Evolutionary conservation across 2,113 vertebrate genomes (phyloP), one percentile per base, ranked within the genome.

Genomic region (Clarias batrachus): DNA sequence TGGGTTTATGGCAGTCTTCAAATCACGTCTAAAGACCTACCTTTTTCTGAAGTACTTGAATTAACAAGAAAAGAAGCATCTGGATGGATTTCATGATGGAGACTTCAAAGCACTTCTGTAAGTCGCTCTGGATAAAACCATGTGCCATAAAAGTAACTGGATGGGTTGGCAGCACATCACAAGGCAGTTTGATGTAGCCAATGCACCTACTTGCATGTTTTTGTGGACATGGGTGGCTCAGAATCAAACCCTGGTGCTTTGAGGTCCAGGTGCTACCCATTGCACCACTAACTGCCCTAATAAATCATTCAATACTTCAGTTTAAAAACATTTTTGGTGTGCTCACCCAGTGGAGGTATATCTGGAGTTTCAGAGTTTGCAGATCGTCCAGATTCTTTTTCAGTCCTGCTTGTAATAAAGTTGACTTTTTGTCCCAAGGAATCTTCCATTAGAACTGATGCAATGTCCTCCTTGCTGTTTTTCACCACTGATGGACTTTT

Each of bases 401-500:
- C 19, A 71, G 23, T 85, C 89, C 96, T 74, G 59, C 17, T 80
- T 80, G 63, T 59, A 0, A 41, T 59, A 41, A 63, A 33, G 37
- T 63, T 86, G n/a, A 7, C 11, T 57, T 68, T 59, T 86, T 79
- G 62, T 41, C 30, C 84, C 12, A 59, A 66, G 5, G 19, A 9
- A 59, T 13, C 10, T 41, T 80, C 59, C 2, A 21, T 94, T 1
- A 93, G 93, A 82, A 96, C 94, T 59, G 95, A 93, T 12, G 94
- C 95, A 93, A 95, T 94, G 63, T 95, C 95, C 85, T 96, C 94
- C 0, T 92, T 93, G 82, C 93, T 94, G 85, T 90, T 85, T 48
- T 93, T 94, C 27, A 94, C 89, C 92, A 0, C 95, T 93, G 33
- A 92, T 65, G 91, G 91, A 83, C 94, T 85, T 62, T 87, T 25